Conservation (phyloP, 2,888 invertebrate genomes). For the Orchesella flavescens region DNA sequence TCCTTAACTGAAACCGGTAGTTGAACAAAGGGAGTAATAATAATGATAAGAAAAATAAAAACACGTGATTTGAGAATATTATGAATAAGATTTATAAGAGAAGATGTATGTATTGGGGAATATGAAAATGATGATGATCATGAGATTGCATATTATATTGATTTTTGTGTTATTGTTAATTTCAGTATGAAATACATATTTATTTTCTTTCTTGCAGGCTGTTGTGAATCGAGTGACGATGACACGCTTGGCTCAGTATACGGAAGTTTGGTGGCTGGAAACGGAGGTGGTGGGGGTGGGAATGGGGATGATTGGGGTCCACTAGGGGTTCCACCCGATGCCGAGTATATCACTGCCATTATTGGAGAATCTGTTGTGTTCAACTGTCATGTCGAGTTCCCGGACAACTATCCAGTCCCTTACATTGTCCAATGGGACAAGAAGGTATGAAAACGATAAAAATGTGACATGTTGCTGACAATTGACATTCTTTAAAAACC, state of each 20-base stretch:
- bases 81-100: background rate
- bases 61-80: too few species aligned
- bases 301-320: conserved; percentile 71
- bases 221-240: conserved; percentile 71
- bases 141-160: too few species aligned
- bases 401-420: conserved; percentile 95
- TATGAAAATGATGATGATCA: background rate
- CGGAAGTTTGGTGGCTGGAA: conserved; percentile 70
- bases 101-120: background rate
- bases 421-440: conserved; percentile 99
- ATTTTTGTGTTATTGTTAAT: too few species aligned
- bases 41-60: background rate
- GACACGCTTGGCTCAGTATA: conserved; percentile 71
- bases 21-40: background rate
- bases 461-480: too few species aligned
- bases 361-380: conserved; percentile 97
- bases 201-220: conserved; percentile 63
- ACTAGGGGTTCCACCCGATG: conserved; percentile 78
- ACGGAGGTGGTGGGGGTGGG: conserved; percentile 67
- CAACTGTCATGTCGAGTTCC: conserved; percentile 98
- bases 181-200: background rate
- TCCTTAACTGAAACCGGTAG: conserved; percentile 42
- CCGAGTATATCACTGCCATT: conserved; percentile 96
- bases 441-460: conserved; percentile 83
- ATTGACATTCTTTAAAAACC: too few species aligned